Evolutionary conservation across 1,140 invertebrate genomes (phyloP).

Genomic region (Aphidius gifuensis): DNA sequence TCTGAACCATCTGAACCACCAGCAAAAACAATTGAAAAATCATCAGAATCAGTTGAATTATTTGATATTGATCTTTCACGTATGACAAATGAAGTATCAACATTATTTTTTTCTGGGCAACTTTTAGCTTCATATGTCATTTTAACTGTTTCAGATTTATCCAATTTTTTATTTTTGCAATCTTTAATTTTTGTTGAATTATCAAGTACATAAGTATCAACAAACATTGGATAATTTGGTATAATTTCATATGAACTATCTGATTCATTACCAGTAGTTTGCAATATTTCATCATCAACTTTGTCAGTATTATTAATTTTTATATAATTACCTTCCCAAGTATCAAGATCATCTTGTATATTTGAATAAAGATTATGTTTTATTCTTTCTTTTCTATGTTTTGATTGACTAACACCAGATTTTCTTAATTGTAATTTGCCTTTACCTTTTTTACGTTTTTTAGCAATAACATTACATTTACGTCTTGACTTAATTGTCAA

Average conservation of each 20-base stretch:
- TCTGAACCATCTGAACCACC: slow-evolving; percentile 28
- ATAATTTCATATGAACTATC: too few species aligned
- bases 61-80: slow-evolving; percentile 36
- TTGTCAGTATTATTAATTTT: background rate
- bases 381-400: slow-evolving; percentile 35
- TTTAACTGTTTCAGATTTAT: background rate
- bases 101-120: slow-evolving; percentile 17
- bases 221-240: slow-evolving; percentile 4
- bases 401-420: slow-evolving; percentile 39
- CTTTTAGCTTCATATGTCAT: slow-evolving; percentile 15
- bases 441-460: slow-evolving; percentile 32
- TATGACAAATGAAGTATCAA: slow-evolving; percentile 8
- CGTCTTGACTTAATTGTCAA: slow-evolving; percentile 28
- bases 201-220: slow-evolving; percentile 2
- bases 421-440: slow-evolving; percentile 35
- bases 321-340: slow-evolving; percentile 22
- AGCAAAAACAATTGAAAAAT: slow-evolving; percentile 47
- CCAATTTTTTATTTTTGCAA: background rate
- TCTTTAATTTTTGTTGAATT: background rate
- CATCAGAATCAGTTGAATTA: slow-evolving; percentile 49
- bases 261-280: background rate
- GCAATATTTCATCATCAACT: slow-evolving; percentile 4
- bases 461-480: slow-evolving; percentile 28
- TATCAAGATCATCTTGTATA: slow-evolving; percentile 35
- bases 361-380: slow-evolving; percentile 30